A percentile compares a stretch with the other conserved stretches of the same genome.
Evolutionary conservation across 2,797 vertebrate genomes (phyloP).

Genomic region (Valencia hispanica): DNA sequence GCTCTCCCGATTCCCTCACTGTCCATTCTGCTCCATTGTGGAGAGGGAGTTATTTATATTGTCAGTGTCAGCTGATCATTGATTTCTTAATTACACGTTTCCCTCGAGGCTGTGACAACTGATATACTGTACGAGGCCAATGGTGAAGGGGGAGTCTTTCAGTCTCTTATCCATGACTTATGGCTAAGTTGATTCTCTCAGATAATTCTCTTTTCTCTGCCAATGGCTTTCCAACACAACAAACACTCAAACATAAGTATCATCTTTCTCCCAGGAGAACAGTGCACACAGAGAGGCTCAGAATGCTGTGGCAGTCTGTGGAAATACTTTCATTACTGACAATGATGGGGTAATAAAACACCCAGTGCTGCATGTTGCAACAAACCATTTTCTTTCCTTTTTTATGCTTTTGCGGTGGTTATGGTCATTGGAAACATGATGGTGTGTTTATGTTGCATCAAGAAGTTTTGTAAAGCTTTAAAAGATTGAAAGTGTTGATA

Average conservation of each 20-base stretch:
- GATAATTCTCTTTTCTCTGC: constrained; percentile 66
- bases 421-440: constrained; percentile 52
- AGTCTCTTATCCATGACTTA: constrained; percentile 72
- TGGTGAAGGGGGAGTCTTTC: constrained; percentile 63
- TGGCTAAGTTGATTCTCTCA: constrained; percentile 65
- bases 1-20: constrained; percentile 31
- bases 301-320: constrained; percentile 69
- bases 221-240: constrained; percentile 75
- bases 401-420: constrained; percentile 46
- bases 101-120: constrained; percentile 65
- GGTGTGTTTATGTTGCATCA: constrained; percentile 41
- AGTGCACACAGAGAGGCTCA: constrained; percentile 57
- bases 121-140: constrained; percentile 72
- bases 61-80: constrained; percentile 78
- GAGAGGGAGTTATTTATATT: constrained; percentile 73
- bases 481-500: constrained; percentile 28
- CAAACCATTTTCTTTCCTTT: constrained; percentile 47
- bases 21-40: constrained; percentile 44
- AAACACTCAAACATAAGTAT: constrained; percentile 76
- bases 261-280: constrained; percentile 73
- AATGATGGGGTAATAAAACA: constrained; percentile 73
- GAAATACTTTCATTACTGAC: constrained; percentile 73
- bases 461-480: constrained; percentile 47
- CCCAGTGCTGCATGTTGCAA: constrained; percentile 64
- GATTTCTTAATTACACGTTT: constrained; percentile 77